Evolutionary conservation across 2,113 vertebrate species (phyloP).

Genomic region (Ia io): DNA sequence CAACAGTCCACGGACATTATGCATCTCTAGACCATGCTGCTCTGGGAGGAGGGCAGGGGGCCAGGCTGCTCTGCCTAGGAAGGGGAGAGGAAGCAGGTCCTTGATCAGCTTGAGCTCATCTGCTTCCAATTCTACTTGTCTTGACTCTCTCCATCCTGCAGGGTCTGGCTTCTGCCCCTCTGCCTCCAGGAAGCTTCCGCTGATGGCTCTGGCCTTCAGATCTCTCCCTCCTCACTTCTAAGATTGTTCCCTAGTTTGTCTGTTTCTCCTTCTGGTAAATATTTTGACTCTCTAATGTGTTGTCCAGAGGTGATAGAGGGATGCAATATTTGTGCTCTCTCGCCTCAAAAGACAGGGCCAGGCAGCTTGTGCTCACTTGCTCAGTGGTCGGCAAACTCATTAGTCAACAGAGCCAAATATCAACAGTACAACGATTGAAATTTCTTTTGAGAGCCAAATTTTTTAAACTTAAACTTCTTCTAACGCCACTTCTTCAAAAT

Average conservation of each 20-base stretch:
- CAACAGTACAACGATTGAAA: no score
- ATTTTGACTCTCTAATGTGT: neutral
- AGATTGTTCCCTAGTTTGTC: neutral
- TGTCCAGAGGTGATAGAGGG: neutral
- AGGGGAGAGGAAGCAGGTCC: neutral
- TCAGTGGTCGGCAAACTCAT: no score
- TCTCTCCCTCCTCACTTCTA: neutral
- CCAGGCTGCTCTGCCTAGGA: neutral
- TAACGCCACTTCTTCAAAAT: no score
- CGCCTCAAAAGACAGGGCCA: neutral
- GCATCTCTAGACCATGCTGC: neutral
- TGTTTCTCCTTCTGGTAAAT: neutral
- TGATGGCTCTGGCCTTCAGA: neutral
- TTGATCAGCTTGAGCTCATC: neutral
- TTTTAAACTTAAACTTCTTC: no score
- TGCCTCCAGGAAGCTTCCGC: neutral
- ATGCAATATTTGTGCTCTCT: neutral
- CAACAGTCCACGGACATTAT: neutral
- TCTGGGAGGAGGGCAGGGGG: neutral
- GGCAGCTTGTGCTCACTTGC: neutral
- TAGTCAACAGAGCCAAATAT: no score
- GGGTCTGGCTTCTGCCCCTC: neutral
- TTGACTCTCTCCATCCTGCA: neutral
- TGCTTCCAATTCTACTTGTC: neutral
- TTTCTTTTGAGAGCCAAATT: no score